Evolutionary conservation across 1,140 invertebrate genomes (phyloP).

Genomic region (Brachionus angularis): DNA sequence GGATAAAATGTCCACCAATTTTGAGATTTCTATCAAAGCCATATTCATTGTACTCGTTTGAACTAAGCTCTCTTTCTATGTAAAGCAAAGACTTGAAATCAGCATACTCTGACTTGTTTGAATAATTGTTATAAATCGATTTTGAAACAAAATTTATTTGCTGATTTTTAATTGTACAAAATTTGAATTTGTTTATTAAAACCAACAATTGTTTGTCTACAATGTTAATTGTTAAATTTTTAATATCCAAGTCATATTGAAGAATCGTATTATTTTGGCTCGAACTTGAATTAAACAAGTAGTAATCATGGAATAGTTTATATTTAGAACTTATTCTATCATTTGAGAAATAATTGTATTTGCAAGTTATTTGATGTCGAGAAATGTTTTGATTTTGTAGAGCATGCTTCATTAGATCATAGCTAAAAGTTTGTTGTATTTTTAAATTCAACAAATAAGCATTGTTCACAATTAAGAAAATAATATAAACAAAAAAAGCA

Average conservation of each 20-base stretch:
- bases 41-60: neutral
- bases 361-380: constrained; percentile 1
- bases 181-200: constrained; percentile 18
- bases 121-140: neutral
- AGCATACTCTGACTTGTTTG: neutral
- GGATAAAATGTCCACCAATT: neutral
- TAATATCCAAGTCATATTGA: no score
- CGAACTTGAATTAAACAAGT: neutral
- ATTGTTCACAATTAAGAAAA: neutral
- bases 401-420: constrained; percentile 25
- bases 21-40: neutral
- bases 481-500: no score
- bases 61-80: neutral
- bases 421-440: neutral
- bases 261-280: no score
- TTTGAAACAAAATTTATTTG: neutral
- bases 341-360: no score
- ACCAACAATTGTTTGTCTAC: no score
- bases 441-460: neutral
- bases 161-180: constrained; percentile 27
- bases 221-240: no score
- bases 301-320: neutral
- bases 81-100: constrained; percentile 2
- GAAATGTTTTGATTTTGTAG: constrained; percentile 7
- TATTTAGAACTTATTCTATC: no score